Evolutionary conservation across 2,797 vertebrate genomes (phyloP), one percentile per base, ranked within the genome.

Genomic region (Notolepis coatsorum): DNA sequence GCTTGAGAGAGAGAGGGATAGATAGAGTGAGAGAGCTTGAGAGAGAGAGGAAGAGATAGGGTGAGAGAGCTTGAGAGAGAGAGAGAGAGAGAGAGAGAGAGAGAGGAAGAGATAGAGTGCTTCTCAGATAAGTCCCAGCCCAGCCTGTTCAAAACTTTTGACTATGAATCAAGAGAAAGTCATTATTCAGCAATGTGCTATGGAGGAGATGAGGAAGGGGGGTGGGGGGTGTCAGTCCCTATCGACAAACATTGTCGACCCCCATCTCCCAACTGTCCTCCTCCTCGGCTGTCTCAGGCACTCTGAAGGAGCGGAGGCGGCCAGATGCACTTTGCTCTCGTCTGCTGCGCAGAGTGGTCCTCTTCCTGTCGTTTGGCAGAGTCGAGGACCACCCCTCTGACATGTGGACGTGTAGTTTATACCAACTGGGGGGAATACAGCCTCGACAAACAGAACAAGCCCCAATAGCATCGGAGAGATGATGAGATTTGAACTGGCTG

Each of bases 331-430:
- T 59, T 54, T 30, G 31, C 46, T 31, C 54, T 24, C 51, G 24
- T 63, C 43, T 42, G 49, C 24, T 28, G 56, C 58, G 56, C 70
- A 64, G 42, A 63, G 1, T 73, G 75, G 73, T 75, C 56, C 72
- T 74, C 75, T 65, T 80, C 61, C 64, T 73, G 75, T 70, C 43
- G 46, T 74, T 68, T 65, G 71, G 38, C 71, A 57, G 51, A 72
- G 46, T 54, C 63, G 43, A 83, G 65, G 59, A 70, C 54, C 51
- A 12, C 12, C 46, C n/a, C 20, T 59, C 63, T 71, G n/a, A 84
- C 66, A 56, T 49, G 46, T 55, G 62, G 56, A 57, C 47, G 56
- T 59, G 54, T n/a, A n/a, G n/a, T 2, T 43, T 54, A 30, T 39
- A 23, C 55, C 55, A 50, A 31, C 0, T 2, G 27, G 45, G 27